Percentiles rank a stretch among this genome's conserved stretches.
Conservation (phyloP, 2,888 invertebrate genomes). For the Amphipoea oculea region DNA sequence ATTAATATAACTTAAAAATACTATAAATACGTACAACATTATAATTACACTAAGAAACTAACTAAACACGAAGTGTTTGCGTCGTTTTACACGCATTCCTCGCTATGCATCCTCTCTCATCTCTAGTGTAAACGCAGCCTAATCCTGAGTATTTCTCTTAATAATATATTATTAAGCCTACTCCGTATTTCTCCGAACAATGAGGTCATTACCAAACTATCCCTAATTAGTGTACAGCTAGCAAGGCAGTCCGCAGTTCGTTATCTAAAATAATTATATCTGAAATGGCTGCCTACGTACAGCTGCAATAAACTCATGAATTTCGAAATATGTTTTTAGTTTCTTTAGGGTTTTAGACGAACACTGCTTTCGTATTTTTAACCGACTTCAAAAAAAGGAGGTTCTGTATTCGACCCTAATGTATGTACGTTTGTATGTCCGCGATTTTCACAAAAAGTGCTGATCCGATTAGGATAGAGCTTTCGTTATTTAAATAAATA, state of each 20-base stretch:
- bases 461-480: background rate
- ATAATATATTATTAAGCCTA: constrained; percentile 26
- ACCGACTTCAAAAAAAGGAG: background rate
- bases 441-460: background rate
- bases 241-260: background rate
- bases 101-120: too few relatives aligned
- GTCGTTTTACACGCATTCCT: too few relatives aligned
- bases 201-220: constrained; percentile 26
- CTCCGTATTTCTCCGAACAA: constrained; percentile 31
- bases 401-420: background rate
- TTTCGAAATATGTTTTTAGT: background rate
- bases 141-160: constrained; percentile 5
- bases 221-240: constrained; percentile 30
- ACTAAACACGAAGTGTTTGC: too few relatives aligned
- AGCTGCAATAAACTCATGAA: background rate
- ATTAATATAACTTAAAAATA: too few relatives aligned
- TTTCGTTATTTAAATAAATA: background rate
- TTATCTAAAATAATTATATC: constrained; percentile 35
- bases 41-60: too few relatives aligned
- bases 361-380: background rate
- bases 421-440: background rate
- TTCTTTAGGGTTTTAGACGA: background rate
- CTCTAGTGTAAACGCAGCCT: too few relatives aligned
- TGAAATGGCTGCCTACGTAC: background rate
- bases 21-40: too few relatives aligned